Conservation (phyloP, 2,888 invertebrate species). For the Amaurobius ferox region DNA sequence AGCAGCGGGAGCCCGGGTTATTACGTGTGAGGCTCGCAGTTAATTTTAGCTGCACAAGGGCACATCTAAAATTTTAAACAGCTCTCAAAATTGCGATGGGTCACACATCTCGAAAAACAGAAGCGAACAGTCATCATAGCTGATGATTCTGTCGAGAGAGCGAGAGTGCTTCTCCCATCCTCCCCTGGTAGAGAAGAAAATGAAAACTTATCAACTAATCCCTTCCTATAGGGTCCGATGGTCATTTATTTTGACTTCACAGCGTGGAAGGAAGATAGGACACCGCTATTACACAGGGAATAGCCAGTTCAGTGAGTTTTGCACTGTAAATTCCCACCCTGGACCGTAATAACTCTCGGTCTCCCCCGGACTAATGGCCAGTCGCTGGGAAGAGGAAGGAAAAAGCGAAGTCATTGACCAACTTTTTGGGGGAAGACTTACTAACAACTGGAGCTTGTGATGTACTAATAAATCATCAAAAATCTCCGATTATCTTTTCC, state of each 20-base stretch:
- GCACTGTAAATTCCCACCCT: conserved; percentile 67
- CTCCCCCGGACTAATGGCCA: conserved; percentile 48
- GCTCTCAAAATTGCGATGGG: too few relatives aligned
- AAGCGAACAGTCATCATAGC: background rate
- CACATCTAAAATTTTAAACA: too few relatives aligned
- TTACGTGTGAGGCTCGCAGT: too few relatives aligned
- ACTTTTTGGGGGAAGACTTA: conserved; percentile 35
- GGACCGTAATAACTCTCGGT: conserved; percentile 30
- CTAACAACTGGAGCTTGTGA: conserved; percentile 61
- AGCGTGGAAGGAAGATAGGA: conserved; percentile 49
- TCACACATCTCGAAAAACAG: too few relatives aligned
- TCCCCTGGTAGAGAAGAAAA: conserved; percentile 9
- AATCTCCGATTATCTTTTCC: conserved; percentile 58
- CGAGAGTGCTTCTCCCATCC: conserved; percentile 27
- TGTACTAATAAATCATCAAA: conserved; percentile 69
- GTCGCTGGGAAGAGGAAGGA: conserved; percentile 5
- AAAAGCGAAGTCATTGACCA: background rate
- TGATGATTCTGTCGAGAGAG: background rate
- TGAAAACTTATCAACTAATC: conserved; percentile 67
- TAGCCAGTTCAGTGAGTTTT: conserved; percentile 67
- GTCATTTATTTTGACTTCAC: conserved; percentile 62
- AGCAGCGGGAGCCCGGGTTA: too few relatives aligned
- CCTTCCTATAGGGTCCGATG: conserved; percentile 38
- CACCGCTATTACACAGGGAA: conserved; percentile 51
- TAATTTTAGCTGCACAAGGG: too few relatives aligned